Base-by-base conservation (phyloP, 2,888 invertebrate species). In the Phyto melanocephala region DNA sequence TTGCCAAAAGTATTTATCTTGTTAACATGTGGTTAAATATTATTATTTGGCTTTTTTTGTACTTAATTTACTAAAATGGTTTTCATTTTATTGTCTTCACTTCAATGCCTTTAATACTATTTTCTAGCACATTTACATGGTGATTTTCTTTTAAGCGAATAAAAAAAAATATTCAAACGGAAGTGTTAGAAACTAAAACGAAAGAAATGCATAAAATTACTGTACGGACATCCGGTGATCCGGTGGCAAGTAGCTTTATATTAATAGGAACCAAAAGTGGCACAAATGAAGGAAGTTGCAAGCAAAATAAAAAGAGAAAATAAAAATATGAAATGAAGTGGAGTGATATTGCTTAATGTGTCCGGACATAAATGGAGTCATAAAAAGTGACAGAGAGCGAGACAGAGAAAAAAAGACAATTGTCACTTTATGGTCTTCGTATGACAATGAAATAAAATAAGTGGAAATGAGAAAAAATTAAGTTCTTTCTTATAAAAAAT, bases 141-240 rank as follows among this genome's bases (percentile, higher is more conserved):
- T 62, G 60, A 56, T 6, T 65, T 60, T 71, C 70, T 67, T 52
- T 65, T 72, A 20, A 50, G 13, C 15, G 58, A 72, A 52, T 60
- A 71, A 70, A 72, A 72, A 52, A 28, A 63, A 63, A 71, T 72
- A 72, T 67, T 28, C 81, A 81, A 72, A 68, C 77, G 81, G 77
- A 81, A 77, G 81, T 81, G 81, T 81, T 81, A 67, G 77, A 77
- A 77, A 81, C 62, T 72, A 62, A 81, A 71, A 67, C 65, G 47
- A 77, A 72, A 72, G 72, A 77, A 81, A 81, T 81, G 81, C 81
- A 81, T 81, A 81, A 81, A 81, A 81, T 81, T 81, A 81, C 81
- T 81, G 81, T 72, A 72, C 81, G 81, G 81, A 81, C 72, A 62
- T 81, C 81, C 81, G 81, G 81, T 68, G 72, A 81, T 81, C 77